Conservation (phyloP, 2,888 invertebrate genomes). For the Sicus ferrugineus region DNA sequence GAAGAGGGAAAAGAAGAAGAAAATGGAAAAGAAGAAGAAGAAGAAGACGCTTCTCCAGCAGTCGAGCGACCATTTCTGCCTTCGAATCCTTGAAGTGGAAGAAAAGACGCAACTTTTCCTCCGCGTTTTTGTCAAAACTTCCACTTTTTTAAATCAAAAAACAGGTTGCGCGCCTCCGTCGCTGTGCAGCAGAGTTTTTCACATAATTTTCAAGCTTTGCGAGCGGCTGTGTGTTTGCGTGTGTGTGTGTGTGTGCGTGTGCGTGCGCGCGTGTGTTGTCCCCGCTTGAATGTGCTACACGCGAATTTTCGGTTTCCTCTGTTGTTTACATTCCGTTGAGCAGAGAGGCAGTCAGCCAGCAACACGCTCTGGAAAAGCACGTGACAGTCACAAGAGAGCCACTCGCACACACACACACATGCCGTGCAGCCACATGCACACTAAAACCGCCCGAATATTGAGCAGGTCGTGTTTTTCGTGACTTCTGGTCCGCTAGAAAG, state of each 20-base stretch:
- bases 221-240: not conserved
- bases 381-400: conserved; percentile 12
- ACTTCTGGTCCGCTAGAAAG: not conserved
- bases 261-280: not conserved
- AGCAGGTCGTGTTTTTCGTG: conserved; percentile 3
- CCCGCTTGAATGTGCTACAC: not conserved
- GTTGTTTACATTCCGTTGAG: conserved; percentile 16
- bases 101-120: too few species aligned
- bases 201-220: too few species aligned
- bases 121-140: too few species aligned
- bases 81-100: too few species aligned
- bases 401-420: not conserved
- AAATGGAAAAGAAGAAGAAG: not conserved
- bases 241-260: conserved; percentile 14
- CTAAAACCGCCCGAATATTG: not conserved
- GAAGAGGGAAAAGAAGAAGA: not conserved
- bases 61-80: too few species aligned
- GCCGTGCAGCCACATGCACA: not conserved
- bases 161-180: not conserved
- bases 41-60: not conserved
- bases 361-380: conserved; percentile 13
- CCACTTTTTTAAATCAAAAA: too few species aligned
- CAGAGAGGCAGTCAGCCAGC: not conserved
- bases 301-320: conserved; percentile 15
- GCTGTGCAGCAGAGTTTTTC: too few species aligned